Conservation (phyloP, 2,888 invertebrate genomes). For the Agonum fuliginosum region DNA sequence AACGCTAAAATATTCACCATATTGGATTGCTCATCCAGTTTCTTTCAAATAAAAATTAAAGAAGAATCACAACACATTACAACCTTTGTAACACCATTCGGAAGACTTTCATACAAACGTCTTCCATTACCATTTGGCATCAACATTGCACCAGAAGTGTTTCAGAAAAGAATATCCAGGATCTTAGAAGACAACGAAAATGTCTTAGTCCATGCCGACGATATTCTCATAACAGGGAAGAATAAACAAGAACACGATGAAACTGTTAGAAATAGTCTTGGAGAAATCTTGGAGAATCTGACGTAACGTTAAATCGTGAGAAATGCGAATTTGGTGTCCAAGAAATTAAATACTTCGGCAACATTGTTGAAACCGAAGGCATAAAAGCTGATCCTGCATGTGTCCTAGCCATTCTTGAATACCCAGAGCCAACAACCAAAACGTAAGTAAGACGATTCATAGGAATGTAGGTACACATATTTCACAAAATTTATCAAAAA, state of each 20-base stretch:
- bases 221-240: constrained; percentile 60
- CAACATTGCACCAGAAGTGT: constrained; percentile 59
- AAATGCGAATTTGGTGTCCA: constrained; percentile 64
- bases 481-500: constrained; percentile 62
- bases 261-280: neutral
- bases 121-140: constrained; percentile 61
- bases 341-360: constrained; percentile 64
- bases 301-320: constrained; percentile 62
- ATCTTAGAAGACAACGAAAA: constrained; percentile 44
- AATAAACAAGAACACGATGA: neutral
- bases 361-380: constrained; percentile 61
- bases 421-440: constrained; percentile 60
- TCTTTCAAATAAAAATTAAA: constrained; percentile 64
- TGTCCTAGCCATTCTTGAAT: constrained; percentile 58
- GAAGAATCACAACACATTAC: constrained; percentile 30
- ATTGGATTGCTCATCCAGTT: constrained; percentile 64
- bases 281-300: neutral
- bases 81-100: constrained; percentile 60
- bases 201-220: constrained; percentile 63
- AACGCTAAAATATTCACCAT: constrained; percentile 62
- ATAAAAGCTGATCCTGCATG: constrained; percentile 57
- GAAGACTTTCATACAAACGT: constrained; percentile 48
- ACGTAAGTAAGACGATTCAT: constrained; percentile 61
- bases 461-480: constrained; percentile 63
- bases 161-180: constrained; percentile 58